Base-by-base conservation (phyloP, 2,113 vertebrate genomes). In the Eleginops maclovinus region DNA sequence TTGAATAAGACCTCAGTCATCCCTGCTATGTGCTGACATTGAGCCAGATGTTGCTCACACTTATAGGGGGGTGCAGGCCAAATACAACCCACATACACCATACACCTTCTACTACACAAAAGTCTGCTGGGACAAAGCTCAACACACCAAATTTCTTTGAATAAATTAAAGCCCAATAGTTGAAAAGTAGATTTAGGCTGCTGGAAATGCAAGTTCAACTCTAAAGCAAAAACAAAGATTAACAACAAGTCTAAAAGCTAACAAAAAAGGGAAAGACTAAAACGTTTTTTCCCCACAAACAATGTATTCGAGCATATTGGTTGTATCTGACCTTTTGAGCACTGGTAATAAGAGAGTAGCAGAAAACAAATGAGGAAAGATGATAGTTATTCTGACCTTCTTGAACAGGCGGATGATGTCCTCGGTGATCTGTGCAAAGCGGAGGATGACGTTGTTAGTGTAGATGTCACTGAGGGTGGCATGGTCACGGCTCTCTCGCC, bases 371-470 rank as follows among this genome's bases (percentile, higher is more conserved):
- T 21, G 63, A 17, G 17, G 59, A 53, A 21, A 4, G 22, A 17
- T 31, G 59, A 68, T 9, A 2, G 22, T 63, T 16, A 41, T 10
- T 84, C 92, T 83, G 49, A 99, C 98, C 97, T 99, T 99, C 90
- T 99, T 99, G 74, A 99, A 99, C 85, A 99, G 97, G 70, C 98
- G 94, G 89, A 99, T 97, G 91, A 99, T 96, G 64, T 99, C 98
- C 75, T 99, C 98, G 0, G 96, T 96, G 95, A 99, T 97, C 92
- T 99, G 98, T 0, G 97, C 95, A 79, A 99, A 95, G 44, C 98
- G 96, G 2, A 98, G 94, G 0, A 97, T 99, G 90, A 99, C 96
- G 13, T 99, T 99, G 94, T 99, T 99, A 89, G 94, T 97, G 94
- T 99, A 99, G 94, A 99, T 96, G 93, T 99, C 98, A 0, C 96